phyloP scores from a whole-genome alignment of 2,113 vertebrate genomes.

The Serilophus lunatus region DNA sequence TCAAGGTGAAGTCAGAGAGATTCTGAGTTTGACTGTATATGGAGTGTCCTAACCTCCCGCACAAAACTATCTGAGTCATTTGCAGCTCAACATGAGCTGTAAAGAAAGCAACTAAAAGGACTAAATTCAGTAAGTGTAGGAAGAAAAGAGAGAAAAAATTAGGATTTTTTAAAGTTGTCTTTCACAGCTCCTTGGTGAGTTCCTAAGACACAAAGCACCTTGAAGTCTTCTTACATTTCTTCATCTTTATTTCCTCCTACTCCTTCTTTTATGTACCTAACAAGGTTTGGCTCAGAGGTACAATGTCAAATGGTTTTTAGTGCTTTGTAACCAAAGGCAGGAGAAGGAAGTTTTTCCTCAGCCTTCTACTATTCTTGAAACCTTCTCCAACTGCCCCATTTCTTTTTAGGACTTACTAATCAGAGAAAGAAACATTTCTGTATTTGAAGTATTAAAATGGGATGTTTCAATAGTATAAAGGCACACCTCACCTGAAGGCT shows the following conservation, averaged over 20 bases:
- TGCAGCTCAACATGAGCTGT: background rate
- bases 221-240: background rate
- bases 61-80: background rate
- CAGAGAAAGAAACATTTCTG: background rate
- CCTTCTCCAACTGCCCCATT: background rate
- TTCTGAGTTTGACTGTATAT: background rate
- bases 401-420: background rate
- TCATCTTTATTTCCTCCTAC: background rate
- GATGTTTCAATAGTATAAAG: background rate
- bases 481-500: background rate
- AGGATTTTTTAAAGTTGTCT: background rate
- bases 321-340: background rate
- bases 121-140: background rate
- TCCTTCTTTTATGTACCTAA: background rate
- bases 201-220: background rate
- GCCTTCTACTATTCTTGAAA: background rate
- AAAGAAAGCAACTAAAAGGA: background rate
- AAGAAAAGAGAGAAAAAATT: background rate
- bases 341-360: background rate
- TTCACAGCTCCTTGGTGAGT: background rate
- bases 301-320: background rate
- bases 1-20: background rate
- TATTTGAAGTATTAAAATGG: background rate
- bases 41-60: background rate
- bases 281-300: background rate